These are phyloP conservation scores for Schizotus pectinicornis DNA, from an alignment of 2,888 invertebrate species.

Conservation along the genomic window DNA sequence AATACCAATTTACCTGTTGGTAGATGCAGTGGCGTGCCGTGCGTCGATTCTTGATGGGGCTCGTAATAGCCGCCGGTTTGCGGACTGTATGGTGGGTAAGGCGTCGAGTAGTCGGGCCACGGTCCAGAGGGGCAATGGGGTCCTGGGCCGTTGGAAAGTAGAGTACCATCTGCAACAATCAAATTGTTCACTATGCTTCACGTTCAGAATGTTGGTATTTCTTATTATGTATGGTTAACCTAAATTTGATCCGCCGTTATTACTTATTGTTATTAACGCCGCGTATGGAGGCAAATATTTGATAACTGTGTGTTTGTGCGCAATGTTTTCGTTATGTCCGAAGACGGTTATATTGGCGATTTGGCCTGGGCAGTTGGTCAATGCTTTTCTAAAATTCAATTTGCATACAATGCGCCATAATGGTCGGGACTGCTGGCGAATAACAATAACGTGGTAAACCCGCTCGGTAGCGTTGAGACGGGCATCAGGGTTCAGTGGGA, in stretches of 20 bases:
- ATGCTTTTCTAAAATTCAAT: constrained; percentile 21
- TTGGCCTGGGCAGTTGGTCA: too few species aligned
- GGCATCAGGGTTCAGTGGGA: too few species aligned
- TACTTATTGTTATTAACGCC: too few species aligned
- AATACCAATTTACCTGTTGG: constrained; percentile 62
- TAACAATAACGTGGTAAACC: constrained; percentile 34
- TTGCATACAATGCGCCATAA: constrained; percentile 37
- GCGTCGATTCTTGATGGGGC: constrained; percentile 58
- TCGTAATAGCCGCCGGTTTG: constrained; percentile 59
- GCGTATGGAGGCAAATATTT: too few species aligned
- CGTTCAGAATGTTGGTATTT: background rate
- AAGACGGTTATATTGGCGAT: too few species aligned
- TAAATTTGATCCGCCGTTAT: constrained; percentile 2
- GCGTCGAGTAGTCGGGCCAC: constrained; percentile 58
- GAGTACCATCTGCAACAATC: constrained; percentile 56
- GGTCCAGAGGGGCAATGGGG: constrained; percentile 45
- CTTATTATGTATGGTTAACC: background rate
- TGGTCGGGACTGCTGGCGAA: constrained; percentile 27
- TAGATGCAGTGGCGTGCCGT: constrained; percentile 65
- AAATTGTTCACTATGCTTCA: constrained; percentile 11
- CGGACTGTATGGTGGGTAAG: constrained; percentile 63
- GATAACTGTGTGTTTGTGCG: too few species aligned
- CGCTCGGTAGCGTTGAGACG: constrained; percentile 4
- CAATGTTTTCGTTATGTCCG: too few species aligned
- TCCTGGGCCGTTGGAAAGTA: constrained; percentile 41